phyloP scores from a whole-genome alignment of 2,797 vertebrate species.

The Geotrypetes seraphini region DNA sequence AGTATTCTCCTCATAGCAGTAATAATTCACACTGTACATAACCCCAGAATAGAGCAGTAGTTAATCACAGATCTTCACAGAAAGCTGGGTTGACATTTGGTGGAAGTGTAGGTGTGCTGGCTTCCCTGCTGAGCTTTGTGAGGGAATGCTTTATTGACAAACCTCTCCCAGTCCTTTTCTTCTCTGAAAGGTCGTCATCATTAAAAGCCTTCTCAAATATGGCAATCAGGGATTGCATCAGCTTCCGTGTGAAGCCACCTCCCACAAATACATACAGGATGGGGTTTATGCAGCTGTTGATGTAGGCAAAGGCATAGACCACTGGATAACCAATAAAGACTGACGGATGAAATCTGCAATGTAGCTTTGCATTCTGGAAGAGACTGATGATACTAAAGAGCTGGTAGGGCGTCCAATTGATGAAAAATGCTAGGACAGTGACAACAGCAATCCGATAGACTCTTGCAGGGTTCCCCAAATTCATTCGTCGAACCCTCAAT shows the following conservation, averaged over 20 bases:
- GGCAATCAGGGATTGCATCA: background rate
- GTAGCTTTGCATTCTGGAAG: rapidly evolving
- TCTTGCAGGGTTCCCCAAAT: rapidly evolving
- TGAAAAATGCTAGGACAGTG: background rate
- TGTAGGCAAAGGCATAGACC: background rate
- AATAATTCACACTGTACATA: too few species aligned
- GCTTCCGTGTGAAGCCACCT: background rate
- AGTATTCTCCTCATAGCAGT: too few species aligned
- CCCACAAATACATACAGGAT: background rate
- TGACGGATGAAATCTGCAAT: rapidly evolving
- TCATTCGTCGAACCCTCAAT: background rate
- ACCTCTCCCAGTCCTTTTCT: too few species aligned
- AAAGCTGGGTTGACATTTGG: too few species aligned
- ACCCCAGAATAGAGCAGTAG: too few species aligned
- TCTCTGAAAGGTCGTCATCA: too few species aligned
- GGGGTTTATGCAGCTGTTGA: background rate
- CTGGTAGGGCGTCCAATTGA: background rate
- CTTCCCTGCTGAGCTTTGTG: too few species aligned
- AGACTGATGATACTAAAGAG: background rate
- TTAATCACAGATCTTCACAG: too few species aligned
- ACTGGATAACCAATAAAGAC: background rate
- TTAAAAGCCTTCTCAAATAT: background rate
- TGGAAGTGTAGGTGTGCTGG: too few species aligned
- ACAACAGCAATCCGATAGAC: background rate
- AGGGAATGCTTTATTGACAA: too few species aligned